Evolutionary conservation across 2,797 vertebrate species (phyloP), one percentile per base, ranked within the genome.

Genomic region (Pangasius larnaudii): DNA sequence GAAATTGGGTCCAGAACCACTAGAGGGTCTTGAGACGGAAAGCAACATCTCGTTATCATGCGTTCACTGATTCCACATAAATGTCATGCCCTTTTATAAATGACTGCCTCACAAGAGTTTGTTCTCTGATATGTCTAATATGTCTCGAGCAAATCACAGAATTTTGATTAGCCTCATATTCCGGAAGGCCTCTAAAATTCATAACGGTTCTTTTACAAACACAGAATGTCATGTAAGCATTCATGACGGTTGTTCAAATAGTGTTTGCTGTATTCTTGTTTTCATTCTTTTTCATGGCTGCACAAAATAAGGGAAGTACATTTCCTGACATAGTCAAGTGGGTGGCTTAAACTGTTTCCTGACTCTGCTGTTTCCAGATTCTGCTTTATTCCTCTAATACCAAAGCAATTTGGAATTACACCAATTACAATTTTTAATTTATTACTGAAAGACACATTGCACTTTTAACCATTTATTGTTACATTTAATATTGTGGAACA

Each of bases 41-140:
- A 67, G 86, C 58, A 85, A 51, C 49, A 33, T 87, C 75, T 56
- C 10, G 69, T 85, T 65, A 61, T 89, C 77, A 65, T 81, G 33
- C n/a, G 61, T 53, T 49, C 67, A 67, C 67, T 69, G 87, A 84
- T 77, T 85, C 18, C 39, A 81, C 2, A 7, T 87, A 85, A 87
- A 88, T 88, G 85, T 61, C 85, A 79, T 87, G 81, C 81, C 72
- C 80, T 89, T 89, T 84, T 84, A 22, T 75, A 84, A 84, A 77
- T 83, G 49, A 86, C 49, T 58, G 53, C 56, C 59, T 77, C n/a
- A 88, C 74, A 49, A 36, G 36, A 74, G 24, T 58, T 65, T 84
- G 79, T 83, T 84, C 69, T 77, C 46, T 46, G 42, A 77, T 71
- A 75, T 58, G 58, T 19, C 75, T 80, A 59, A 61, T 63, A 63